A percentile compares a stretch with the other conserved stretches of the same genome.
Evolutionary conservation across 2,797 vertebrate species (phyloP).

Genomic region (Urophycis tenuis): DNA sequence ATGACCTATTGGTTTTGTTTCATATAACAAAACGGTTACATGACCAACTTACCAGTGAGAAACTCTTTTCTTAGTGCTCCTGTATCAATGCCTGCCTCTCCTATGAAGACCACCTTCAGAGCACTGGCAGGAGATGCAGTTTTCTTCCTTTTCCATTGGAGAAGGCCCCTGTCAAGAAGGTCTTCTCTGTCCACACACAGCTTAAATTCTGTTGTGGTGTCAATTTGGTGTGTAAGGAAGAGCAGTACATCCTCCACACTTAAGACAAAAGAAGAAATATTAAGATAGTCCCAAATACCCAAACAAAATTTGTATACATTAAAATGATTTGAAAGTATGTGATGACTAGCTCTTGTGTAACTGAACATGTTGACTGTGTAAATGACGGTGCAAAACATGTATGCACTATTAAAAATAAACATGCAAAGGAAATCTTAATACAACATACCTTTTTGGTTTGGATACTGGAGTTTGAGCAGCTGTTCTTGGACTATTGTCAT

Average conservation of each 20-base stretch:
- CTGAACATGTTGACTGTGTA: background rate
- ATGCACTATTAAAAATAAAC: background rate
- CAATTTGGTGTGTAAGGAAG: background rate
- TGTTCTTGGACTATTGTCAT: background rate
- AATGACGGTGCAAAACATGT: background rate
- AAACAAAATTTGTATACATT: slow-evolving; percentile 1
- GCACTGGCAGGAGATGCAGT: slow-evolving; percentile 11
- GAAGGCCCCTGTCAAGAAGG: background rate
- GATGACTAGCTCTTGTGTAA: background rate
- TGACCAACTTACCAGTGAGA: slow-evolving; percentile 11
- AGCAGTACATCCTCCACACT: background rate
- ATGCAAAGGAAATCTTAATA: background rate
- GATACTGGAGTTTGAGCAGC: slow-evolving; percentile 7
- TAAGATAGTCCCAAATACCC: background rate
- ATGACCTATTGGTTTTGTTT: background rate
- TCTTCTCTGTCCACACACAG: background rate
- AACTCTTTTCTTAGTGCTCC: slow-evolving; percentile 12
- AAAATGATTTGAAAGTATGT: background rate
- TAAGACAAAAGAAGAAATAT: background rate
- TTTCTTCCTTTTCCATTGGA: background rate
- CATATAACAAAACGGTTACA: slow-evolving; percentile 1
- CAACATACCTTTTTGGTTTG: slow-evolving; percentile 7
- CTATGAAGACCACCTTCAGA: slow-evolving; percentile 9
- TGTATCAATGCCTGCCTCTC: slow-evolving; percentile 14
- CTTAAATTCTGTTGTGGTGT: slow-evolving; percentile 8